A percentile compares a stretch with the other conserved stretches of the same genome.
phyloP scores from a whole-genome alignment of 2,113 vertebrate genomes.

The Sula dactylatra region DNA sequence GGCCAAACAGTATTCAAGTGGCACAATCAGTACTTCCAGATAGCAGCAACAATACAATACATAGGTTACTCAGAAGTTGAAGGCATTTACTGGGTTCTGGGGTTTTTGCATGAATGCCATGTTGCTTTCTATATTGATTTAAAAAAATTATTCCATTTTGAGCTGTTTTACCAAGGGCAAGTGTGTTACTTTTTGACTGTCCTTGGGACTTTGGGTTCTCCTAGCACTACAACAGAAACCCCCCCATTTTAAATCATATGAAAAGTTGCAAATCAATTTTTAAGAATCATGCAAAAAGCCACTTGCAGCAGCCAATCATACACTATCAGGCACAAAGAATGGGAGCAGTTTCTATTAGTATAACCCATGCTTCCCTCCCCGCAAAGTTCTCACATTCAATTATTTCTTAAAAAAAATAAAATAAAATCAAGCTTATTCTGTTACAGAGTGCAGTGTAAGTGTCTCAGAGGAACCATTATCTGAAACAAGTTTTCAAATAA shows the following conservation, averaged over 20 bases:
- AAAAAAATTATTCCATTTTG: not conserved
- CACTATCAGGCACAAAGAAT: slow-evolving; percentile 19
- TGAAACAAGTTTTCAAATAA: not conserved
- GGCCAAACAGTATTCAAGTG: not conserved
- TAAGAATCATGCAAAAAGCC: slow-evolving; percentile 63
- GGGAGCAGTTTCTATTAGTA: not conserved
- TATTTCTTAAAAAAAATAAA: not conserved
- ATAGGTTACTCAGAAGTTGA: not conserved
- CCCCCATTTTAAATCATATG: not conserved
- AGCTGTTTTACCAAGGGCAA: not conserved
- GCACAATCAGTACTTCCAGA: not conserved
- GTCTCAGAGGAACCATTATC: not conserved
- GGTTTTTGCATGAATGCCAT: slow-evolving; percentile 44
- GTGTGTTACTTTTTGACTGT: not conserved
- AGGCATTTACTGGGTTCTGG: slow-evolving; percentile 20
- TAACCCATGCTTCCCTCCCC: not conserved
- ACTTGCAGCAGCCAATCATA: slow-evolving; percentile 32
- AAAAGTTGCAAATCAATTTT: not conserved
- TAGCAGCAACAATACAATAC: not conserved
- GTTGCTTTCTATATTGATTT: not conserved
- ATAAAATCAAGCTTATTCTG: not conserved
- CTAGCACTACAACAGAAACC: not conserved
- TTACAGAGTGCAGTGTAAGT: slow-evolving; percentile 8
- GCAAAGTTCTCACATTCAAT: not conserved
- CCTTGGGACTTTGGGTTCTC: not conserved